A percentile compares a stretch with the other conserved stretches of the same genome.
Evolutionary conservation across 2,797 vertebrate genomes (phyloP).

Genomic region (Poeciliopsis paucimaculata): DNA sequence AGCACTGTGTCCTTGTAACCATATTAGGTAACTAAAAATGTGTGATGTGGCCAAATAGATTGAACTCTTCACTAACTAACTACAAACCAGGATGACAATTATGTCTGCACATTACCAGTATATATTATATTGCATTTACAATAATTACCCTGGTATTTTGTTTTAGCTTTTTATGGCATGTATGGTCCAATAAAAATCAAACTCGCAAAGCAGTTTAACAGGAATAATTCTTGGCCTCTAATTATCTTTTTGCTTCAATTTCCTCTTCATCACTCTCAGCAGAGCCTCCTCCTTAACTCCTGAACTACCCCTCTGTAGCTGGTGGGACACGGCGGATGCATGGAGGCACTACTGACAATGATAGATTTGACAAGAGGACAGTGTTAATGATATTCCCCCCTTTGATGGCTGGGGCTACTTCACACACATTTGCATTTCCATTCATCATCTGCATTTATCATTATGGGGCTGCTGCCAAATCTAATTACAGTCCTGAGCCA

Average conservation of each 20-base stretch:
- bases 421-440: slow-evolving; percentile 96
- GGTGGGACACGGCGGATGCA: slow-evolving; percentile 72
- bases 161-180: background rate
- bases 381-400: slow-evolving; percentile 93
- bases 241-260: slow-evolving; percentile 25
- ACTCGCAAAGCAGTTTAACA: slow-evolving; percentile 8
- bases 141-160: background rate
- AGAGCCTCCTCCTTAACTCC: slow-evolving; percentile 65
- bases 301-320: slow-evolving; percentile 70
- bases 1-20: background rate
- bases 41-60: background rate
- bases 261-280: slow-evolving; percentile 26
- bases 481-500: slow-evolving; percentile 97
- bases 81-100: background rate
- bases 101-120: background rate
- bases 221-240: slow-evolving; percentile 9
- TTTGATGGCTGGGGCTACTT: slow-evolving; percentile 92
- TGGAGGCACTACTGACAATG: slow-evolving; percentile 90
- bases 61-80: background rate
- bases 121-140: background rate
- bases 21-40: background rate
- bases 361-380: slow-evolving; percentile 95
- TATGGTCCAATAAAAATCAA: slow-evolving; percentile 14
- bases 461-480: slow-evolving; percentile 94
- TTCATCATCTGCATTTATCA: slow-evolving; percentile 98